These are phyloP conservation scores for Aphidoletes aphidimyza DNA, from an alignment of 2,888 invertebrate genomes.

Conservation along the genomic window DNA sequence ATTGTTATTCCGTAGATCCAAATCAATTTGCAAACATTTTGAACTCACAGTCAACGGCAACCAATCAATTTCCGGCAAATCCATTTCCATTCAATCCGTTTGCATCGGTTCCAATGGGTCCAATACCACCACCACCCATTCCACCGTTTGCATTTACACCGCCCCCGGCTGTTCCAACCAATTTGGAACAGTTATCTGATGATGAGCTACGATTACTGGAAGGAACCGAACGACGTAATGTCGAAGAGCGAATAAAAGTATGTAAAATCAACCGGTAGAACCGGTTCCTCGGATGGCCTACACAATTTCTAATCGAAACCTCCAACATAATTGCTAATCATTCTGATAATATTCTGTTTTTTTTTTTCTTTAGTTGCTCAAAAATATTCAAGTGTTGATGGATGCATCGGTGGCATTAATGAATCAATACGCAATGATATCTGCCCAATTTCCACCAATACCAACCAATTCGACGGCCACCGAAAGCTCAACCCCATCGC, in stretches of 20 bases:
- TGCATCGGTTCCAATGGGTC: slow-evolving; percentile 71
- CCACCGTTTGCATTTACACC: slow-evolving; percentile 72
- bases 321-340: slow-evolving; percentile 8
- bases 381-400: slow-evolving; percentile 87
- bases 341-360: neutral
- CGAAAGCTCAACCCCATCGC: slow-evolving; percentile 54
- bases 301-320: neutral
- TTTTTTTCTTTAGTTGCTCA: slow-evolving; percentile 69
- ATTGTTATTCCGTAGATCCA: neutral
- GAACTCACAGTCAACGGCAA: slow-evolving; percentile 55
- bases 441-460: slow-evolving; percentile 69
- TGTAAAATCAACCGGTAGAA: neutral
- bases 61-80: slow-evolving; percentile 56
- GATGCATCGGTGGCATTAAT: slow-evolving; percentile 94
- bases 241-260: slow-evolving; percentile 89
- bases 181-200: slow-evolving; percentile 78
- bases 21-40: slow-evolving; percentile 59
- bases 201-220: slow-evolving; percentile 91
- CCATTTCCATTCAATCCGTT: slow-evolving; percentile 92
- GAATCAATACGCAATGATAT: slow-evolving; percentile 88
- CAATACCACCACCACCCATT: slow-evolving; percentile 65
- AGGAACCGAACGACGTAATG: slow-evolving; percentile 84
- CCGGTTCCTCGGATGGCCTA: too few species aligned
- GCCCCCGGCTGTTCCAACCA: slow-evolving; percentile 81
- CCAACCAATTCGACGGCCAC: slow-evolving; percentile 61